Evolutionary conservation across 2,888 invertebrate species (phyloP).

Genomic region (Dolichopus griseipennis): DNA sequence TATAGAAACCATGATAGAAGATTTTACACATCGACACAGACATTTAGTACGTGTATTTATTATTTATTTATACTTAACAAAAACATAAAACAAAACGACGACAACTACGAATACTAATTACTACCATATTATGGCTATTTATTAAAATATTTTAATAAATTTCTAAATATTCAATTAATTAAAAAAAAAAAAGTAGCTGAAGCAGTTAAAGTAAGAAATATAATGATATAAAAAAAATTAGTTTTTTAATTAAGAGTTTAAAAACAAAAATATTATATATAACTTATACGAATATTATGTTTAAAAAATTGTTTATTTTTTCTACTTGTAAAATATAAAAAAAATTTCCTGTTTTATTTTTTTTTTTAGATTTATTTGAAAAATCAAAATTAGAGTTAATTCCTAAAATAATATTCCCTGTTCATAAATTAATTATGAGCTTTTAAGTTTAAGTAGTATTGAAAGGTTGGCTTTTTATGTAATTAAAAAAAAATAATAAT

Average conservation of each 20-base stretch:
- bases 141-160: slow-evolving; percentile 4
- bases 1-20: slow-evolving; percentile 1
- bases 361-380: background rate
- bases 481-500: background rate
- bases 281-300: background rate
- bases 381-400: background rate
- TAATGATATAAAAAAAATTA: background rate
- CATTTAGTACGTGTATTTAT: slow-evolving; percentile 6
- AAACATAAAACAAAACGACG: background rate
- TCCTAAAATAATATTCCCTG: background rate
- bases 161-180: background rate
- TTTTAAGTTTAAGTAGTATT: background rate
- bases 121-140: slow-evolving; percentile 4
- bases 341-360: background rate
- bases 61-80: background rate
- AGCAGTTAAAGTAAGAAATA: background rate
- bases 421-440: background rate
- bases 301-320: background rate
- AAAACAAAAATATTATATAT: background rate
- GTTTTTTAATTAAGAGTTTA: slow-evolving; percentile 6
- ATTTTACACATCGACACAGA: slow-evolving; percentile 6
- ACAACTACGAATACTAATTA: slow-evolving; percentile 2
- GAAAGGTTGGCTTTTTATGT: background rate
- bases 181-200: slow-evolving; percentile 2
- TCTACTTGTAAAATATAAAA: too few relatives aligned